phyloP scores from a whole-genome alignment of 2,113 vertebrate species.

The Ornithorhynchus anatinus region DNA sequence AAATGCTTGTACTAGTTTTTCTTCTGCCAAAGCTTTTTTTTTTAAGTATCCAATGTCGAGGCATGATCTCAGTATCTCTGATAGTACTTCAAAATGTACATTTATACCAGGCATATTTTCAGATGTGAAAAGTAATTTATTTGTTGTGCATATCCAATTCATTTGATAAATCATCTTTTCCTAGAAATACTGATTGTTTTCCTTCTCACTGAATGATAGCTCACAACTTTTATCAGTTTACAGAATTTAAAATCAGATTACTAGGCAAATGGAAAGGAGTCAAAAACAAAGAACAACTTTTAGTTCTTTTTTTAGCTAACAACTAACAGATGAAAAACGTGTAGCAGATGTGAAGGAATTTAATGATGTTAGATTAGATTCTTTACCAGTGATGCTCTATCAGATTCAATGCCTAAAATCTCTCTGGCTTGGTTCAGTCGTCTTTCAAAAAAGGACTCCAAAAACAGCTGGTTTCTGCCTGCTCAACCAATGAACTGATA shows the following conservation, averaged over 20 bases:
- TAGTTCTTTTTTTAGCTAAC: constrained; percentile 22
- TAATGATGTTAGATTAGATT: constrained; percentile 21
- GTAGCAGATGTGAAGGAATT: constrained; percentile 26
- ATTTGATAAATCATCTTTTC: neutral
- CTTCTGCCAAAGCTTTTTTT: too few relatives aligned
- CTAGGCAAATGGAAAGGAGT: constrained; percentile 27
- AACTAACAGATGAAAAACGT: constrained; percentile 33
- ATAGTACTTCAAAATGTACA: too few relatives aligned
- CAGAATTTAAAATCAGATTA: constrained; percentile 23
- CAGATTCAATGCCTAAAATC: constrained; percentile 18
- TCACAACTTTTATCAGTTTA: neutral
- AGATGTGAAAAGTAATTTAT: too few relatives aligned
- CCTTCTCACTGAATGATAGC: constrained; percentile 14
- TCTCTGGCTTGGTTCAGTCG: neutral
- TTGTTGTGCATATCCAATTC: too few relatives aligned
- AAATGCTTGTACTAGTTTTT: too few relatives aligned
- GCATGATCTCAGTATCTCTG: too few relatives aligned
- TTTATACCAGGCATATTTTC: too few relatives aligned
- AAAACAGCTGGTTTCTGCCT: constrained; percentile 53
- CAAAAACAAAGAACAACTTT: neutral
- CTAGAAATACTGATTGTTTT: constrained; percentile 24
- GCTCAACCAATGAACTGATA: constrained; percentile 26
- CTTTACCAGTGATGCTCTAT: constrained; percentile 37
- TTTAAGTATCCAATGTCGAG: too few relatives aligned
- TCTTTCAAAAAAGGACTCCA: constrained; percentile 5